phyloP scores from a whole-genome alignment of 2,888 invertebrate genomes.

The Lepeophtheirus nordmannii region DNA sequence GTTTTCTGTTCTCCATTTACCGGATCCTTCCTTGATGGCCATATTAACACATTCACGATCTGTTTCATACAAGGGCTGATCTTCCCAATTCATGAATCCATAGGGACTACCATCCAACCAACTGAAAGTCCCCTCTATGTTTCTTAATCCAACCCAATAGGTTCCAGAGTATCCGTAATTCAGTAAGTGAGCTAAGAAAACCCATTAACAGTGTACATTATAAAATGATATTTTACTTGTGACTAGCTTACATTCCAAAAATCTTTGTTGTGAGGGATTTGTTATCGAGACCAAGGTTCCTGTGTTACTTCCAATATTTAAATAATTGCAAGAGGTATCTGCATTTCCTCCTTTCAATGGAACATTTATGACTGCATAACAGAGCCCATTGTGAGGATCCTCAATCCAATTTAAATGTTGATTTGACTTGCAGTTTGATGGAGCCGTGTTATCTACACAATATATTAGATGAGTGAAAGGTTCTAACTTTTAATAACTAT shows the following conservation, averaged over 20 bases:
- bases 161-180: too few species aligned
- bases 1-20: conserved; percentile 9
- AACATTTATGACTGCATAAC: neutral
- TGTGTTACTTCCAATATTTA: neutral
- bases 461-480: too few species aligned
- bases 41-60: conserved; percentile 2
- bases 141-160: neutral
- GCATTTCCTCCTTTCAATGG: neutral
- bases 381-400: neutral
- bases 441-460: too few species aligned
- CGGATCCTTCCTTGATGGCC: neutral
- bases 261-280: neutral
- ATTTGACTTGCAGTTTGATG: neutral
- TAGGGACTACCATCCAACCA: conserved; percentile 9
- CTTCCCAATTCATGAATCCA: conserved; percentile 16
- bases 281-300: neutral
- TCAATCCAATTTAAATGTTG: neutral
- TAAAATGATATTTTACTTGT: neutral
- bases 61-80: neutral
- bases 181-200: neutral
- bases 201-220: neutral
- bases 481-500: too few species aligned
- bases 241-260: neutral
- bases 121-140: neutral
- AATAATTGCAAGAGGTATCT: neutral